Evolutionary conservation across 2,113 vertebrate genomes (phyloP).

Genomic region (Ammospiza nelsoni): DNA sequence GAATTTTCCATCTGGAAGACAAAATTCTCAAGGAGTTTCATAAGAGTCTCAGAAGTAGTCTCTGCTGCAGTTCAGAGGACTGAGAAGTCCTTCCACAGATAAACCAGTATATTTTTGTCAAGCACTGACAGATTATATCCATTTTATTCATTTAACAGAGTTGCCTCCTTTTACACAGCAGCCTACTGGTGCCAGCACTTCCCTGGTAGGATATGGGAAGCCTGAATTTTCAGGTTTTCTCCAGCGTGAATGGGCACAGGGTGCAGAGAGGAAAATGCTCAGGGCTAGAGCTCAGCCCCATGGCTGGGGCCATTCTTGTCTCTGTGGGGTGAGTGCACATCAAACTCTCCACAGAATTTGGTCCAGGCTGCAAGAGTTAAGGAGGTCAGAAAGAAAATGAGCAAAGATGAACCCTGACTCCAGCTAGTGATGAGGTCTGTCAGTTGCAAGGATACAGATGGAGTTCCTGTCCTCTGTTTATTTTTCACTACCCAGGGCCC

Average conservation of each 20-base stretch:
- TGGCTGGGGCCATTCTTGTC: not conserved
- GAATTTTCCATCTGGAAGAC: not conserved
- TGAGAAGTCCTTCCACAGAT: not conserved
- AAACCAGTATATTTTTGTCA: not conserved
- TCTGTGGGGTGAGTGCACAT: not conserved
- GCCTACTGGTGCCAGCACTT: not conserved
- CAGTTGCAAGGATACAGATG: not conserved
- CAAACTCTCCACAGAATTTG: not conserved
- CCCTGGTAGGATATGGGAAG: not conserved
- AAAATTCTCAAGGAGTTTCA: not conserved
- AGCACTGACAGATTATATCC: not conserved
- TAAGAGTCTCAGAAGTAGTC: not conserved
- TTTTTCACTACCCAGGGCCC: not conserved
- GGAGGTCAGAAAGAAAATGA: not conserved
- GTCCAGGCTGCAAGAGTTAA: not conserved
- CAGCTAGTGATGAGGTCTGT: not conserved
- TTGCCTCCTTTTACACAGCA: not conserved
- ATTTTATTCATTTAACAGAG: not conserved
- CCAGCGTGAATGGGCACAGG: rapidly evolving
- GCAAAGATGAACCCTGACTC: not conserved
- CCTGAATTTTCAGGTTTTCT: not conserved
- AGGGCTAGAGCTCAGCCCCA: not conserved
- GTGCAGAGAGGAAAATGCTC: rapidly evolving
- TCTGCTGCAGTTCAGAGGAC: not conserved
- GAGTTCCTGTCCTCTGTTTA: not conserved